Evolutionary conservation across 2,797 vertebrate species (phyloP).

Genomic region (Myotis planiceps): DNA sequence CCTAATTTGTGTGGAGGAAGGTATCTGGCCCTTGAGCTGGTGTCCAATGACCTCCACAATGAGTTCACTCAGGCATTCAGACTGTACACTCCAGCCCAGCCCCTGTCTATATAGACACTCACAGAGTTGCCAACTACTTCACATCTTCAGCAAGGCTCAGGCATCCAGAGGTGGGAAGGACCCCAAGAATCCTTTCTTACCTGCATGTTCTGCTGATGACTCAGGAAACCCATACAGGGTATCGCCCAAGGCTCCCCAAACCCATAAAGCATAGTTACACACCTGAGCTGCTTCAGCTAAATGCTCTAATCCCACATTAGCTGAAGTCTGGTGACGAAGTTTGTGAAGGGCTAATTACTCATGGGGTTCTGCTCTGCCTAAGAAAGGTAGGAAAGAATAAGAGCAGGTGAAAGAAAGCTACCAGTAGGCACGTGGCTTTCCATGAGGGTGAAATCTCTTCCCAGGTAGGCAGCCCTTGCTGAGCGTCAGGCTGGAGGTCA

Average conservation of each 20-base stretch:
- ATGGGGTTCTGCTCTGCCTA: background rate
- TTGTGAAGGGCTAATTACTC: conserved; percentile 27
- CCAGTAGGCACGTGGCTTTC: background rate
- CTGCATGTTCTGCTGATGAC: background rate
- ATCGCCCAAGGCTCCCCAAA: background rate
- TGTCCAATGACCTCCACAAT: background rate
- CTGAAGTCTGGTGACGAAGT: background rate
- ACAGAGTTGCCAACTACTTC: background rate
- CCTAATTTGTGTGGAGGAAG: background rate
- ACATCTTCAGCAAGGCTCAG: background rate
- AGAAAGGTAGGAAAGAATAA: background rate
- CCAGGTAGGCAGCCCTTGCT: background rate
- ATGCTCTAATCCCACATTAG: background rate
- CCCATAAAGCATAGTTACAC: background rate
- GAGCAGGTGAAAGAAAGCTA: background rate
- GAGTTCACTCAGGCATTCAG: background rate
- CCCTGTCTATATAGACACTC: background rate
- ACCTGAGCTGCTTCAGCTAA: background rate
- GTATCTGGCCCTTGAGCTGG: background rate
- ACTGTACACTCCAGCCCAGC: background rate
- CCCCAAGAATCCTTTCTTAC: background rate
- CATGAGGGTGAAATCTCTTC: background rate
- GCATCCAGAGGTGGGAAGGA: background rate
- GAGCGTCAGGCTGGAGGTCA: background rate
- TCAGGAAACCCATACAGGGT: background rate